Percentiles rank a stretch among this genome's conserved stretches.
These are phyloP conservation scores for Trematomus loennbergii DNA, from an alignment of 2,113 vertebrate genomes.

Conservation along the genomic window DNA sequence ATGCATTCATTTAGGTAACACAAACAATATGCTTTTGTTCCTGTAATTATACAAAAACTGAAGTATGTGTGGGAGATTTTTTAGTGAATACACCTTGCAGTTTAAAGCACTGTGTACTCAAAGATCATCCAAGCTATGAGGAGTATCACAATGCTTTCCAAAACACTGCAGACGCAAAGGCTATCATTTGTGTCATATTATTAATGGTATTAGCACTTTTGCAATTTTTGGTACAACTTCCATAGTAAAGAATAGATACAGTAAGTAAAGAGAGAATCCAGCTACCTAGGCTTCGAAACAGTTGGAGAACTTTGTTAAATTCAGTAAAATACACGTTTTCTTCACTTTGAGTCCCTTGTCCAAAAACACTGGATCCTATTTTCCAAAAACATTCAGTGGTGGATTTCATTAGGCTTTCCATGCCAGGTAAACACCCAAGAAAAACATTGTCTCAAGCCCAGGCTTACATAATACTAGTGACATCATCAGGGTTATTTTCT, in stretches of 20 bases:
- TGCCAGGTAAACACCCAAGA: neutral
- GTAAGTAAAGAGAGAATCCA: neutral
- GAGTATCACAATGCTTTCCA: neutral
- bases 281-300: neutral
- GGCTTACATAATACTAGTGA: neutral
- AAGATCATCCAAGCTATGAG: neutral
- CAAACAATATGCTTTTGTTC: neutral
- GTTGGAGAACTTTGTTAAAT: neutral
- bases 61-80: neutral
- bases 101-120: neutral
- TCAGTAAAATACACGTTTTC: neutral
- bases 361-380: neutral
- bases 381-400: neutral
- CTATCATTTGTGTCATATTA: neutral
- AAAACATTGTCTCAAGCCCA: neutral
- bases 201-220: neutral
- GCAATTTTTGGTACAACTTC: neutral
- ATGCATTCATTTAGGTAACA: neutral
- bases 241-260: slow-evolving; percentile 5
- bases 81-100: neutral
- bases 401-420: neutral
- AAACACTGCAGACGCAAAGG: neutral
- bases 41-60: neutral
- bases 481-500: neutral
- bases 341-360: neutral